Base-by-base conservation (phyloP, 2,888 invertebrate genomes). In the Noctua janthina region DNA sequence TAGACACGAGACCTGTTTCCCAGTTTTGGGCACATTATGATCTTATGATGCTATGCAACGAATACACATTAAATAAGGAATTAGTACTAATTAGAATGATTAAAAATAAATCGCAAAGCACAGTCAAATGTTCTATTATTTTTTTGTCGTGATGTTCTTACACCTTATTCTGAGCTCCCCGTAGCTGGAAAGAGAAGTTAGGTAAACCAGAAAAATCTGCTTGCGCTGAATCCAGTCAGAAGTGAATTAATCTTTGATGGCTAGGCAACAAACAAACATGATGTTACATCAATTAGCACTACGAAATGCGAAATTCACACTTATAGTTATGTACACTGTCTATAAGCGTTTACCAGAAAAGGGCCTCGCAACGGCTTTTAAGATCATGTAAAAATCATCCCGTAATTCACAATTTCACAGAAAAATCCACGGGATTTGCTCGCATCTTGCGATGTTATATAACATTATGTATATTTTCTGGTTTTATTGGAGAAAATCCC, bases 321-420 rank as follows among this genome's bases (percentile, higher is more conserved):
- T 5, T 86, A 64, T 17, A 49, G 8, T 1, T 85, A 64, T 23
- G 23, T 67, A 43, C 8, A 71, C 20, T 43, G 23, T 64, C 43
- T 67, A 11, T 69, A 82, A 81, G 70, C 69, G 54, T 79, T 78
- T 54, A 23, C 39, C 35, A 62, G 72, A 62, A 79, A 76, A 71
- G 20, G 29, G 72, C 64, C 70, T 64, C 35, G 13, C 49, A 67
- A 77, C 62, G 76, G 82, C 84, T 86, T 86, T 86, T 72, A 81
- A 81, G 82, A 88, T 88, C 90, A 88, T 80, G 77, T 79, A 84
- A 79, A 84, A 88, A 84, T 87, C 90, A 88, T 84, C 82, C 74
- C 78, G 62, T 79, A 78, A 81, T 87, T 90, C 87, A 88, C 87
- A 87, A 87, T 87, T 90, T 86, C 84, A 88, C 87, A 88, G 81